phyloP scores from a whole-genome alignment of 2,113 vertebrate species.

The Malurus melanocephalus region DNA sequence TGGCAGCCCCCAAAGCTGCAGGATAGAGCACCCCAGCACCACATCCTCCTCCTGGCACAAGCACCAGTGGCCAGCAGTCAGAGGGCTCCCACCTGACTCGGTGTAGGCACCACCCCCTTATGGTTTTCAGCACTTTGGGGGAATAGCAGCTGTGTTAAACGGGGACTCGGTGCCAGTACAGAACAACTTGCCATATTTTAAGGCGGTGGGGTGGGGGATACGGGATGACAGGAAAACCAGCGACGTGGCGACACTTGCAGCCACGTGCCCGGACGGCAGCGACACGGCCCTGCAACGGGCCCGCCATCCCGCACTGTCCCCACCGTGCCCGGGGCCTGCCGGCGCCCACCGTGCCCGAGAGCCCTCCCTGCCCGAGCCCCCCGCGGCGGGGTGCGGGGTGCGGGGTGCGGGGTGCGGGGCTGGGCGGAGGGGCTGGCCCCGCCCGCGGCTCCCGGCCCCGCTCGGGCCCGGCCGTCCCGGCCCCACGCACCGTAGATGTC shows the following conservation, averaged over 20 bases:
- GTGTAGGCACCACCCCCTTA: neutral
- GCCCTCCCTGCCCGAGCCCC: neutral
- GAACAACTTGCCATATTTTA: neutral
- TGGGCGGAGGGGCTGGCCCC: neutral
- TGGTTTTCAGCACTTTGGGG: too few relatives aligned
- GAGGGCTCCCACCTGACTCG: rapidly evolving
- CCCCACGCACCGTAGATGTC: neutral
- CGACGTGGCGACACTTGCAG: rapidly evolving
- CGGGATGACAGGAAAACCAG: neutral
- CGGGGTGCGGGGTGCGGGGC: too few relatives aligned
- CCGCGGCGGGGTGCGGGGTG: too few relatives aligned
- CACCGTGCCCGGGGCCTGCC: neutral
- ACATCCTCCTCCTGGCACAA: neutral
- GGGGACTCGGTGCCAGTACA: rapidly evolving
- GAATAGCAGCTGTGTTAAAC: rapidly evolving
- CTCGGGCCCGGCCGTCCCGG: neutral
- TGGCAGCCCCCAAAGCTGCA: neutral
- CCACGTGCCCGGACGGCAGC: neutral
- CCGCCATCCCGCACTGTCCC: neutral
- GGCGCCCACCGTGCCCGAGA: neutral
- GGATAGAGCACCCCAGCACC: neutral
- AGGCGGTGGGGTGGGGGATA: rapidly evolving
- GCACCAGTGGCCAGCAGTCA: neutral
- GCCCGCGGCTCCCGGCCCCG: too few relatives aligned
- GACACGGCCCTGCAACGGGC: rapidly evolving